These are phyloP conservation scores for Siniperca scherzeri DNA, from an alignment of 2,797 vertebrate genomes.

Conservation along the genomic window DNA sequence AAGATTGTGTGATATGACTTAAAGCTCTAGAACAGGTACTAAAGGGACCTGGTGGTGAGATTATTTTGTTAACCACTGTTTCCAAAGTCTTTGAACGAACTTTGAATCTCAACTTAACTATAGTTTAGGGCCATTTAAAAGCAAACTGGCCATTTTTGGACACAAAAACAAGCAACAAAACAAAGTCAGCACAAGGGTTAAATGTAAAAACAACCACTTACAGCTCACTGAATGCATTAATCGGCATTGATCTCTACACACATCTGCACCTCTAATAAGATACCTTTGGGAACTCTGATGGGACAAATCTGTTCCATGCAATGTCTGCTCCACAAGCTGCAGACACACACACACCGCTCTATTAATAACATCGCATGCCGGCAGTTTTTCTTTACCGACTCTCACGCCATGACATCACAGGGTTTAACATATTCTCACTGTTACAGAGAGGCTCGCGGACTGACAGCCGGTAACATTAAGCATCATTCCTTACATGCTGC, in stretches of 20 bases:
- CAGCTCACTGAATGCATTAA: slow-evolving; percentile 7
- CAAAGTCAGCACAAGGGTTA: background rate
- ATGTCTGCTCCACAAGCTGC: slow-evolving; percentile 29
- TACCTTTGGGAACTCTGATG: slow-evolving; percentile 46
- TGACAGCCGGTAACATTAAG: slow-evolving; percentile 66
- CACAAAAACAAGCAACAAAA: background rate
- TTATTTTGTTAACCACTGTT: background rate
- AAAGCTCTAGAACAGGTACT: background rate
- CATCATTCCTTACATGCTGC: slow-evolving; percentile 68
- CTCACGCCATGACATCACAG: slow-evolving; percentile 69
- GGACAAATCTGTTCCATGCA: slow-evolving; percentile 40
- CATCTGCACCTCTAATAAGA: slow-evolving; percentile 56
- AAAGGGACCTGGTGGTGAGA: background rate
- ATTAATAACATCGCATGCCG: slow-evolving; percentile 69
- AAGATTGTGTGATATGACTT: background rate
- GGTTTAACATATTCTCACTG: slow-evolving; percentile 37
- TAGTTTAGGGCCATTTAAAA: background rate
- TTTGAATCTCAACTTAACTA: background rate
- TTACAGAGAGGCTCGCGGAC: slow-evolving; percentile 43
- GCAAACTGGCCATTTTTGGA: background rate
- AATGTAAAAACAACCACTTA: background rate
- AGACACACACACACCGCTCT: slow-evolving; percentile 5
- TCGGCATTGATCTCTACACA: slow-evolving; percentile 48
- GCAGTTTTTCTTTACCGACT: slow-evolving; percentile 31
- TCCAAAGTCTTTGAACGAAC: background rate